Evolutionary conservation across 1,140 invertebrate species (phyloP), one percentile per base, ranked within the genome.

Genomic region (Heterodera carotae): DNA sequence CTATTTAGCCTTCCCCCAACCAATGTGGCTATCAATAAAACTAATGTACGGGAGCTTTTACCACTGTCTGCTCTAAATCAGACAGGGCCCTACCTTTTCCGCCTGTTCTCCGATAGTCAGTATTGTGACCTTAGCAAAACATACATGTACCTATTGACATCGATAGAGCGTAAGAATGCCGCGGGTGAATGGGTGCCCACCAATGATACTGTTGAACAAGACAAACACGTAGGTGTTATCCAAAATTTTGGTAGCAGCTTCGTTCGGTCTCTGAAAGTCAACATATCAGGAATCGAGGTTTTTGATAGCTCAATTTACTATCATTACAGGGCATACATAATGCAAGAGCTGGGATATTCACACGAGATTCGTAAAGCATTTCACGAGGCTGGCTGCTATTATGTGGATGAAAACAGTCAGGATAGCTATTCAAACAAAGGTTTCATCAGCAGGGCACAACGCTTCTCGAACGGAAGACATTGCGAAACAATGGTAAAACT

Each of bases 21-120:
- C 1, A 72, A 72, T 72, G 70, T 72, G 22, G 70, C 43, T 12
- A 53, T 72, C 4, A 53, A 72, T 2, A 53, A 60, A 12, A 39
- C 70, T 2, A 31, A 18, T 56, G 31, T 56, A 6, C n/a, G 59
- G 22, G 70, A 72, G 59, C 6, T 72, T 39, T 43, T 72, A 0
- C 70, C 70, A 22, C 18, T 72, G 2, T 56, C 48, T 27, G 70
- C 70, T 25, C 18, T 72, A 2, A 72, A 72, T 18, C 34, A 72
- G 6, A 56, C 70, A 2, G 70, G 70, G 2, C 70, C 70, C 36
- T 72, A 56, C 22, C 4, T 72, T 39, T 72, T 72, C 22, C 70
- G 70, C 12, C 31, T 56, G 34, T 72, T 39, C 22, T 33, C 31
- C 62, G 69, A 71, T 22, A 53, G 31, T 22, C 69, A 53, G 1